Evolutionary conservation across 2,113 vertebrate species (phyloP), one percentile per base, ranked within the genome.

Genomic region (Felis chaus): DNA sequence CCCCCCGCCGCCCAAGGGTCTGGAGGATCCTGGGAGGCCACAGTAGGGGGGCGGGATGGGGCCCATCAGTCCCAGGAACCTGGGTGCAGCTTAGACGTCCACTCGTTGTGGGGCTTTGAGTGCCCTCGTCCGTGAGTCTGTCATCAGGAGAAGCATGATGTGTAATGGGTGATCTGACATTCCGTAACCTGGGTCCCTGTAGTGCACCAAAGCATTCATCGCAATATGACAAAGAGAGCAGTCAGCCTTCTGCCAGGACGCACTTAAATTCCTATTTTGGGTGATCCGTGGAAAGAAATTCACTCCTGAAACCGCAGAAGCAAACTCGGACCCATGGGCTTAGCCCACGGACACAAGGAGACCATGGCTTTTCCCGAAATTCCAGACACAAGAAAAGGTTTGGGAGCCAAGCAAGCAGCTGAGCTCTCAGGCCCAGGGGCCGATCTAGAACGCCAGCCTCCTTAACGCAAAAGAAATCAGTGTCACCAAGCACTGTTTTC

Each of bases 401-500:
- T 74, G 23, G 41, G 9, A 31, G 14, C 27, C 50, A 21, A n/a
- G 71, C 7, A 4, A 33, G 31, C 66, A 31, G 71, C 39, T 7
- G 12, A 36, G 5, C 29, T 21, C 48, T 33, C 4, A 4, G 27
- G 48, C 41, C 41, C 74, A 31, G 7, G 13, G 7, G 13, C 25
- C 14, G 0, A 48, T 48, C 27, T 16, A 48, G 74, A 18, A 27
- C 0, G 1, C n/a, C 33, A 69, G 15, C 13, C 16, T 68, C 55
- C 69, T 18, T 33, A 15, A 2, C 16, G 27, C 19, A 16, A 45
- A 50, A 45, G 25, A 14, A 69, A 29, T 41, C 13, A 0, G 0
- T 0, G 23, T 2, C 19, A 57, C 14, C 4, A 0, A 11, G 8
- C 1, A 4, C 4, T 5, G 1, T 25, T 15, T 3, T 0, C 57